These are phyloP conservation scores for Cosmia trapezina DNA, from an alignment of 2,888 invertebrate species.

Conservation along the genomic window DNA sequence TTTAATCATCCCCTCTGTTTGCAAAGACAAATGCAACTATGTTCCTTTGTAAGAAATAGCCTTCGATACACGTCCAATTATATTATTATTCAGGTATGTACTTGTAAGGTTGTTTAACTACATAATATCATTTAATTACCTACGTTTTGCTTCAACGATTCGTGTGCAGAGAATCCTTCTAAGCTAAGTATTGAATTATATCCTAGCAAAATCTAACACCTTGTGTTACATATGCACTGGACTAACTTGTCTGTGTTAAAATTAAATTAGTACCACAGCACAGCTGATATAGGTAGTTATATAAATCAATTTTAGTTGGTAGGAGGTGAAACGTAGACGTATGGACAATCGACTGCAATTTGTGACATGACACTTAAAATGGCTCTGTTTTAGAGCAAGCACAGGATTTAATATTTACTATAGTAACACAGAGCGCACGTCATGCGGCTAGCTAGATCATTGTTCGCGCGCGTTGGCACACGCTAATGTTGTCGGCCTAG, in stretches of 20 bases:
- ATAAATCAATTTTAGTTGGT: constrained; percentile 20
- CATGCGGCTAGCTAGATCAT: constrained; percentile 87
- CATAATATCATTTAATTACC: constrained; percentile 65
- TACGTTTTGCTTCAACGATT: constrained; percentile 59
- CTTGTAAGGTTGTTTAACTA: constrained; percentile 57
- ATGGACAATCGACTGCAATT: constrained; percentile 40
- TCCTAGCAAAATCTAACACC: constrained; percentile 31
- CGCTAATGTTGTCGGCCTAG: constrained; percentile 87
- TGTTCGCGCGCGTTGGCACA: constrained; percentile 88
- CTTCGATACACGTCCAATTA: constrained; percentile 56
- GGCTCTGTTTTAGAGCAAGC: constrained; percentile 53
- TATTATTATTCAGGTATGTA: constrained; percentile 56
- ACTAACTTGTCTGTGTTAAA: background rate
- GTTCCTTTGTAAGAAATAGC: constrained; percentile 12
- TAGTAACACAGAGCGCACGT: constrained; percentile 77
- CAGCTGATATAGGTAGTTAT: background rate
- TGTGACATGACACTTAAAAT: constrained; percentile 60
- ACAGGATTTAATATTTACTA: constrained; percentile 66
- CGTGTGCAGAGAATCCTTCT: constrained; percentile 53
- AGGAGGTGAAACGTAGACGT: background rate
- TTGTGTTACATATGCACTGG: background rate
- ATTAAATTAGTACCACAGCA: background rate
- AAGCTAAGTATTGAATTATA: constrained; percentile 33
- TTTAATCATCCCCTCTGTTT: background rate
- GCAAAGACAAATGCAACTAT: constrained; percentile 5